Percentiles rank a stretch among this genome's conserved stretches.
phyloP scores from a whole-genome alignment of 2,113 vertebrate genomes.

The Amphiprion ocellaris region DNA sequence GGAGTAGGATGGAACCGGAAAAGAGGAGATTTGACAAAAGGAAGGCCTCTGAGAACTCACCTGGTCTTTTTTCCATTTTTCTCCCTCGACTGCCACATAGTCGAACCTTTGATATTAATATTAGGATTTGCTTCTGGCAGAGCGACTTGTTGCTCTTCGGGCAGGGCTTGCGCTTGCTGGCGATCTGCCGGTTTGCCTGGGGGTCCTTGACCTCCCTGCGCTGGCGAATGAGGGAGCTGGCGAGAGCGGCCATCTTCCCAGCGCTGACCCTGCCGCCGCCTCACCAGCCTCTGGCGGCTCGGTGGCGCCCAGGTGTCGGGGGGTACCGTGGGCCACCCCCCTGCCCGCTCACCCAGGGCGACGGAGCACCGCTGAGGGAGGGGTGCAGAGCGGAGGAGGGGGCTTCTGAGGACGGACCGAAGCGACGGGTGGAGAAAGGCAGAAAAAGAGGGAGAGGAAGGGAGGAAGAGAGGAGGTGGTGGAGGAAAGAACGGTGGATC shows the following conservation, averaged over 20 bases:
- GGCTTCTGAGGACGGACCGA: constrained; percentile 33
- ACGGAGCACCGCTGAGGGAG: constrained; percentile 63
- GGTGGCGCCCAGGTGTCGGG: constrained; percentile 77
- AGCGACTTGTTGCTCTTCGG: constrained; percentile 93
- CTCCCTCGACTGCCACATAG: constrained; percentile 89
- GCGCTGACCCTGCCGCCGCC: constrained; percentile 67
- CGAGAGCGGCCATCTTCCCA: constrained; percentile 90
- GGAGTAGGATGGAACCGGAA: not conserved
- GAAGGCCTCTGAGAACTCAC: constrained; percentile 77
- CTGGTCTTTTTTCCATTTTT: constrained; percentile 87
- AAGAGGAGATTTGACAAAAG: constrained; percentile 5
- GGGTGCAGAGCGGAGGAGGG: constrained; percentile 52
- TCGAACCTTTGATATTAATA: constrained; percentile 92
- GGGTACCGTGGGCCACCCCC: constrained; percentile 81
- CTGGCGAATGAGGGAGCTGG: constrained; percentile 92
- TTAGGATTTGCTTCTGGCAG: constrained; percentile 93
- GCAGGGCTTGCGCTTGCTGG: constrained; percentile 90
- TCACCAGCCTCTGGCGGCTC: constrained; percentile 71
- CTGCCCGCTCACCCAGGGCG: constrained; percentile 79
- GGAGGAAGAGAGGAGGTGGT: constrained; percentile 3
- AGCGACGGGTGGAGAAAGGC: constrained; percentile 8
- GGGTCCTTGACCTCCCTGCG: constrained; percentile 91
- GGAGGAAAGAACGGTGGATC: constrained; percentile 42
- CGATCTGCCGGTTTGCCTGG: constrained; percentile 87
- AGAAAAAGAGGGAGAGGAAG: constrained; percentile 18